Conservation (phyloP, 2,113 vertebrate species). For the Labrus mixtus region DNA sequence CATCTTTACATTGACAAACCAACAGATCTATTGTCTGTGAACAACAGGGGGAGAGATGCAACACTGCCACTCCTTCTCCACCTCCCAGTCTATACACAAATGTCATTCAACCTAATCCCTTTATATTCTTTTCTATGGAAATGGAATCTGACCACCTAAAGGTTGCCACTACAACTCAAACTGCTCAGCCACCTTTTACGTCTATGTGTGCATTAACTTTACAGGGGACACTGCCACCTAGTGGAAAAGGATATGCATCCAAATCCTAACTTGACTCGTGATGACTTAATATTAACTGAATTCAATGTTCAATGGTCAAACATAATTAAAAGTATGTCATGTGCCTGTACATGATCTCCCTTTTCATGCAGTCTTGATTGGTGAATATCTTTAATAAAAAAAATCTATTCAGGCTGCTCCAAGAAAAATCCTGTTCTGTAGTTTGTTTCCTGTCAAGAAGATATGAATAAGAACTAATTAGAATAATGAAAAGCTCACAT, state of each 20-base stretch:
- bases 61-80: not conserved
- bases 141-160: not conserved
- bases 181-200: not conserved
- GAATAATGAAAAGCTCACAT: too few species aligned
- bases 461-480: too few species aligned
- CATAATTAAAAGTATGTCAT: not conserved
- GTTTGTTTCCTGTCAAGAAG: too few species aligned
- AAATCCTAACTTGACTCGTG: not conserved
- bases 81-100: not conserved
- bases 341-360: not conserved
- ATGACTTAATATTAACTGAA: not conserved
- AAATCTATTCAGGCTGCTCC: too few species aligned
- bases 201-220: not conserved
- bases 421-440: too few species aligned
- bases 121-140: not conserved
- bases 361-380: not conserved
- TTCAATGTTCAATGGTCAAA: not conserved
- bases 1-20: not conserved
- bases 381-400: too few species aligned
- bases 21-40: not conserved
- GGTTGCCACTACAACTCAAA: not conserved
- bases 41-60: too few species aligned
- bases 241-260: conserved; percentile 37
- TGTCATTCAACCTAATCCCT: not conserved
- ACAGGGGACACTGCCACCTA: conserved; percentile 62